Percentiles rank a stretch among this genome's conserved stretches.
phyloP scores from a whole-genome alignment of 2,888 invertebrate species.

The Dryadula phaetusa region DNA sequence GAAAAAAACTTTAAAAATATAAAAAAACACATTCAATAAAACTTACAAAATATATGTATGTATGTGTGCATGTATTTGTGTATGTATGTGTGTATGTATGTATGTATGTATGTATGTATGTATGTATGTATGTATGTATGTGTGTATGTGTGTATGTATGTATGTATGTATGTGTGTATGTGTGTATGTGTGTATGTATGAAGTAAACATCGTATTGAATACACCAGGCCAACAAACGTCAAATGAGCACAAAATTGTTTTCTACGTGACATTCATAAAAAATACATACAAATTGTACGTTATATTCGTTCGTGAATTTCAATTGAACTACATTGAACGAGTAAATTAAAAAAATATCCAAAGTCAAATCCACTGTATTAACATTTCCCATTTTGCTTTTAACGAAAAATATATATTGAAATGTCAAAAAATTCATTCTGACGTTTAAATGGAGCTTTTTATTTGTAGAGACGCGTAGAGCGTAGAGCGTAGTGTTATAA shows the following conservation, averaged over 20 bases:
- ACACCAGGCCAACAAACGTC: slow-evolving; percentile 8
- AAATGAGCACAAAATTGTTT: slow-evolving; percentile 7
- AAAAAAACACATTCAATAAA: too few species aligned
- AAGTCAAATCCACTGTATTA: slow-evolving; percentile 19
- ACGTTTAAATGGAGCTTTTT: neutral
- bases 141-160: too few species aligned
- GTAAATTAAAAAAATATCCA: slow-evolving; percentile 15
- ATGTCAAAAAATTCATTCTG: slow-evolving; percentile 8
- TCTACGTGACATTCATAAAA: slow-evolving; percentile 9
- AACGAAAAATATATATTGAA: slow-evolving; percentile 1
- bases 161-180: too few species aligned
- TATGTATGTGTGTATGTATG: too few species aligned
- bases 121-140: too few species aligned
- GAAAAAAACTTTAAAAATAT: too few species aligned
- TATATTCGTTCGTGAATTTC: neutral
- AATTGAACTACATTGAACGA: slow-evolving; percentile 16
- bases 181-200: too few species aligned
- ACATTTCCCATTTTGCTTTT: slow-evolving; percentile 3
- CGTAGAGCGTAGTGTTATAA: too few species aligned
- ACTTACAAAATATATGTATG: too few species aligned
- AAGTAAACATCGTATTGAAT: neutral
- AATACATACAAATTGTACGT: neutral
- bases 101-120: too few species aligned
- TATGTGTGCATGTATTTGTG: too few species aligned
- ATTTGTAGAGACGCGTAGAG: neutral